Evolutionary conservation across 2,888 invertebrate species (phyloP).

Genomic region (Fabriciana adippe): DNA sequence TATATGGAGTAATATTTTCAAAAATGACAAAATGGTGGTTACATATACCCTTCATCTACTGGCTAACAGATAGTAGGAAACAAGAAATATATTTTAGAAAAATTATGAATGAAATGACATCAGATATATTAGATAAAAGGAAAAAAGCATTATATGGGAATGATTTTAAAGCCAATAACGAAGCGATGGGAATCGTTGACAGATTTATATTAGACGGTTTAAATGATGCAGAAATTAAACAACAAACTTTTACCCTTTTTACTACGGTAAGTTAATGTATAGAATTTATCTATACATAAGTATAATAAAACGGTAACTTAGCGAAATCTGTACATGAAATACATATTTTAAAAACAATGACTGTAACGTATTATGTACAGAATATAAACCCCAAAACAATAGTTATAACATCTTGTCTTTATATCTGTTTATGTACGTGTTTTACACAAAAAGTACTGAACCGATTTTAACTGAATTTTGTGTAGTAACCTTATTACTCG

Average conservation of each 20-base stretch:
- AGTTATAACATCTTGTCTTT: no score
- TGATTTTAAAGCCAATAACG: constrained; percentile 41
- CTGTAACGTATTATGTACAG: no score
- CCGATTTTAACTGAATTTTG: no score
- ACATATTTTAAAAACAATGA: no score
- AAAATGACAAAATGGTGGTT: constrained; percentile 70
- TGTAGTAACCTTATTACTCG: no score
- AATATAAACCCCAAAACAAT: no score
- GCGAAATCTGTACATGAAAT: no score
- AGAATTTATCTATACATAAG: neutral
- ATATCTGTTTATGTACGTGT: no score
- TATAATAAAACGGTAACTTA: no score
- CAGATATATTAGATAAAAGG: constrained; percentile 56
- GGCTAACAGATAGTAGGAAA: constrained; percentile 51
- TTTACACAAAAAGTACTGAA: no score
- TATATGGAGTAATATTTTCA: constrained; percentile 57
- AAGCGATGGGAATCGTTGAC: constrained; percentile 58
- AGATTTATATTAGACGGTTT: constrained; percentile 57
- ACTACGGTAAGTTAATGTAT: constrained; percentile 57
- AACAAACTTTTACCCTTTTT: constrained; percentile 60
- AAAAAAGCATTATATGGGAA: constrained; percentile 43
- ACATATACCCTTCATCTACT: constrained; percentile 60
- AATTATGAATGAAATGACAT: constrained; percentile 49
- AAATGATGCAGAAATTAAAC: constrained; percentile 55
- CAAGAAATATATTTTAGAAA: constrained; percentile 46